phyloP scores from a whole-genome alignment of 2,797 vertebrate species.

The Cetoscarus ocellatus region DNA sequence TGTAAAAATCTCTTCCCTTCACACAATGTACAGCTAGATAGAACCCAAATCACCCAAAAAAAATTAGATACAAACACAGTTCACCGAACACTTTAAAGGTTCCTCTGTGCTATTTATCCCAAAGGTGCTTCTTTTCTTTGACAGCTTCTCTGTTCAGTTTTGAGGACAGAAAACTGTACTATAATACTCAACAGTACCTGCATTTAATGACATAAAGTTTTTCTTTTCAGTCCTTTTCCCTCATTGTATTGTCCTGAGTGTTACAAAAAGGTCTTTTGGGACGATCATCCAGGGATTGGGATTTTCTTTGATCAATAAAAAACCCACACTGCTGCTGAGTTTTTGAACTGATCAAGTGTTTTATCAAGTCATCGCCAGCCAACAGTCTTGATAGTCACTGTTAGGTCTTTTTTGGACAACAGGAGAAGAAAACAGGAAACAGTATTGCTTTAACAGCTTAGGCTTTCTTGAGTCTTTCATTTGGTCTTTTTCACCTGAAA shows the following conservation, averaged over 20 bases:
- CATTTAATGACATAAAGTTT: conserved; percentile 58
- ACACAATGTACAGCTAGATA: conserved; percentile 48
- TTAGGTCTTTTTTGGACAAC: conserved; percentile 50
- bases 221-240: conserved; percentile 39
- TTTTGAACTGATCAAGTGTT: conserved; percentile 31
- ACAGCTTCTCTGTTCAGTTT: conserved; percentile 34
- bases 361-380: conserved; percentile 66
- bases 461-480: conserved; percentile 67
- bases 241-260: conserved; percentile 77
- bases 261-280: conserved; percentile 62
- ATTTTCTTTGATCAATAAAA: conserved; percentile 22
- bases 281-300: conserved; percentile 45
- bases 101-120: conserved; percentile 69
- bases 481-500: conserved; percentile 44
- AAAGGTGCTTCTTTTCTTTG: conserved; percentile 63
- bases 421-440: conserved; percentile 52
- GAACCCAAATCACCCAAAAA: conserved; percentile 12
- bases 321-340: conserved; percentile 34
- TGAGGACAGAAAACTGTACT: conserved; percentile 42
- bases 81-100: conserved; percentile 49
- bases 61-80: conserved; percentile 55
- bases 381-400: conserved; percentile 59
- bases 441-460: conserved; percentile 80
- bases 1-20: conserved; percentile 56
- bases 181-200: conserved; percentile 38